Base-by-base conservation (phyloP, 2,888 invertebrate genomes). In the Gryllus longicercus region DNA sequence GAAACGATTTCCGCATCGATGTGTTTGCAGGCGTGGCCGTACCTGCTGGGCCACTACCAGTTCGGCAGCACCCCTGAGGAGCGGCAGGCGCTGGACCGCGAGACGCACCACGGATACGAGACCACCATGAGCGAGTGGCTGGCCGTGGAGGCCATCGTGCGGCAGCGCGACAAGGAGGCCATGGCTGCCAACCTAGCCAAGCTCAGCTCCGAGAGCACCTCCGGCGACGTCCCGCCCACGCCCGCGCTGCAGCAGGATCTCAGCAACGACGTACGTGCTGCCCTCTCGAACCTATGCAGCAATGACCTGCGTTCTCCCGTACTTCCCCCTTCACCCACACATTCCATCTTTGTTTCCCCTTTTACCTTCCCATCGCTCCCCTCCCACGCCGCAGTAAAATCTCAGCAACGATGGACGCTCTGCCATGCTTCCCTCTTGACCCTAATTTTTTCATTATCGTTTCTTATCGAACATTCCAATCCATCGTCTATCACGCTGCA, bases 91-190 rank as follows among this genome's bases (percentile, higher is more conserved):
- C 90, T 93, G 82, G 93, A 94, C 84, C 89, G 89, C 81, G 89
- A 90, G 75, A 92, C 93, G 75, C 91, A 92, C 81, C 92, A 93
- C 76, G 91, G 92, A 81, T 97, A 96, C 84, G 96, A 97, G 87
- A 94, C 94, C 11, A 95, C 94, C 1, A 96, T 97, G 95, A 96
- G 96, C 0, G 97, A 97, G 86, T 98, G 98, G 98, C 87, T 96
- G 81, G 96, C 96, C 0, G 96, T 97, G 0, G 98, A 98, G 85
- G 96, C 96, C 0, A 96, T 97, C 82, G 96, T 97, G 0, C 88
- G 92, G 78, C 95, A 95, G 85, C 87, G 92, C 11, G 96, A 96
- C 84, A 92, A 93, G 82, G 95, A 95, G 86, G 93, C 92, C 76
- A 94, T 95, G 82, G 96, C 95, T 0, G 93, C 93, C 14, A 96